phyloP scores from a whole-genome alignment of 23 tunicate species.

The Trididemnum miniatum region DNA sequence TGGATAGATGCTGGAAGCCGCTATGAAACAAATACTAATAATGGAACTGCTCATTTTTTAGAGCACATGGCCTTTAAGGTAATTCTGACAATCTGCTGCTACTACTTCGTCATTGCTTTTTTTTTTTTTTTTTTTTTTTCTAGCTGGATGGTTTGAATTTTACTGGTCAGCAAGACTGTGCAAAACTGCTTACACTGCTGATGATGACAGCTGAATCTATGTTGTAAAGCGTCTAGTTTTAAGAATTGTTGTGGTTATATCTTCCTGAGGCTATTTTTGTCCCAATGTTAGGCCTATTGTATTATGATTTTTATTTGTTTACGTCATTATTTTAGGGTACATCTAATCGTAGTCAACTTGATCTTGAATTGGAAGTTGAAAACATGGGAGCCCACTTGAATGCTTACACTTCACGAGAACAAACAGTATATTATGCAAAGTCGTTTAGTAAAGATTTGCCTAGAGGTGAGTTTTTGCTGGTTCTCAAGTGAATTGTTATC shows the following conservation, averaged over 20 bases:
- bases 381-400: constrained; percentile 96
- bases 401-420: constrained; percentile 99
- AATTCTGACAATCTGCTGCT: neutral
- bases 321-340: constrained; percentile 65
- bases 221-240: no score
- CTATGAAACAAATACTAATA: constrained; percentile 75
- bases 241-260: no score
- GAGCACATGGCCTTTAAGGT: constrained; percentile 98
- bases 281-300: no score
- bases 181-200: no score
- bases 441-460: constrained; percentile 94
- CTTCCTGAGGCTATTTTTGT: no score
- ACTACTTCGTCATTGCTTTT: no score
- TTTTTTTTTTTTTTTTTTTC: no score
- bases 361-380: constrained; percentile 85
- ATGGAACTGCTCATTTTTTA: constrained; percentile 97
- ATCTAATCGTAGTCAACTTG: constrained; percentile 65
- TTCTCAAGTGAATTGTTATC: neutral
- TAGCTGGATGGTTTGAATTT: no score
- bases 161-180: no score
- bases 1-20: constrained; percentile 99
- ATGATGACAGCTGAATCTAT: no score
- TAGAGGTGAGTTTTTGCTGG: constrained; percentile 35
- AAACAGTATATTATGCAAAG: constrained; percentile 94
- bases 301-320: no score